Percentiles rank a stretch among this genome's conserved stretches.
Conservation (phyloP, 2,113 vertebrate species). For the Austrofundulus limnaeus region DNA sequence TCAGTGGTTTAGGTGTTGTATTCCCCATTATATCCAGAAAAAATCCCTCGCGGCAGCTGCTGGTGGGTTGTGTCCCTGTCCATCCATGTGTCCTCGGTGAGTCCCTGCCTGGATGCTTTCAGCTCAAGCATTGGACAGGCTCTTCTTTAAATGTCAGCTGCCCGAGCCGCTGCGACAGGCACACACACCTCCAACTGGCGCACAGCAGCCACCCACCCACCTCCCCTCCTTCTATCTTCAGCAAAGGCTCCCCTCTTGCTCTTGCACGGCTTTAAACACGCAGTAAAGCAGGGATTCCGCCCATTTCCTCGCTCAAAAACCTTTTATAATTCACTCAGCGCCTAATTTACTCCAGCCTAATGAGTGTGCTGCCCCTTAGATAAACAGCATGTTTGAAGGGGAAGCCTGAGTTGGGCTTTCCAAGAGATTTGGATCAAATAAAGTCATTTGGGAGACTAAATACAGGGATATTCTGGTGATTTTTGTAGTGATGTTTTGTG, state of each 20-base stretch:
- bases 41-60: constrained; percentile 64
- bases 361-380: constrained; percentile 9
- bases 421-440: constrained; percentile 14
- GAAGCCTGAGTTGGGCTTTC: neutral
- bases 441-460: neutral
- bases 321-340: constrained; percentile 32
- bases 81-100: constrained; percentile 70
- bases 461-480: no score
- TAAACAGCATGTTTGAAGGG: neutral
- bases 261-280: constrained; percentile 77
- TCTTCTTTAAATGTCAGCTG: constrained; percentile 69
- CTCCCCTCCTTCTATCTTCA: constrained; percentile 19
- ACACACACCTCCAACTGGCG: constrained; percentile 69
- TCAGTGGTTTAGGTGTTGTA: constrained; percentile 78
- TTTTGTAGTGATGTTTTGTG: no score
- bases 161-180: constrained; percentile 61
- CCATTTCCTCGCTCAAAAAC: neutral
- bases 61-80: constrained; percentile 41
- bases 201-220: constrained; percentile 73
- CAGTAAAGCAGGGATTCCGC: constrained; percentile 57
- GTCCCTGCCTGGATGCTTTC: constrained; percentile 23
- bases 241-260: constrained; percentile 62
- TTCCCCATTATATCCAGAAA: constrained; percentile 80
- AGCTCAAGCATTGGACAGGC: constrained; percentile 60
- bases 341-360: constrained; percentile 29